These are phyloP conservation scores for Melieria omissa DNA, from an alignment of 2,888 invertebrate species.

Conservation along the genomic window DNA sequence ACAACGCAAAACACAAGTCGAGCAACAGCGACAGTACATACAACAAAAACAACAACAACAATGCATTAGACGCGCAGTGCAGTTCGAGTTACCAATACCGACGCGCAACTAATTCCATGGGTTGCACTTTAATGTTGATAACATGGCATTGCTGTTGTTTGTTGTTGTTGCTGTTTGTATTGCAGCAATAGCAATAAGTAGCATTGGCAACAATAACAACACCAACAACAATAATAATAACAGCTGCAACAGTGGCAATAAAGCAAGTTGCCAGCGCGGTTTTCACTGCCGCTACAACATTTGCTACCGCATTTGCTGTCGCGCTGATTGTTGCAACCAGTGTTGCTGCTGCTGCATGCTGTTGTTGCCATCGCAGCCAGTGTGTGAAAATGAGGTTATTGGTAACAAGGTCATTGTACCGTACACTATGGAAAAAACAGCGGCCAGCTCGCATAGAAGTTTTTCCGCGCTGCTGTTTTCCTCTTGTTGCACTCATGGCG, in stretches of 20 bases:
- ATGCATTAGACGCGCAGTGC: background rate
- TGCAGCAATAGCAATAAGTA: constrained; percentile 18
- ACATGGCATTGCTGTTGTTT: background rate
- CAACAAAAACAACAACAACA: background rate
- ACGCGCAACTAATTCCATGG: too few relatives aligned
- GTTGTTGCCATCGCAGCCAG: constrained; percentile 22
- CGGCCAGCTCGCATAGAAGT: too few relatives aligned
- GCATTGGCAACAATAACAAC: constrained; percentile 1
- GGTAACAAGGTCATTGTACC: constrained; percentile 51
- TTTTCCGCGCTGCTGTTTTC: too few relatives aligned
- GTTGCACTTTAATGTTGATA: background rate
- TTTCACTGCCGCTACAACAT: too few relatives aligned
- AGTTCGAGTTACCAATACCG: too few relatives aligned
- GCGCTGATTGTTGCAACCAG: too few relatives aligned
- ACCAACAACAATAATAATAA: constrained; percentile 3
- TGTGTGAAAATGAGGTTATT: constrained; percentile 53
- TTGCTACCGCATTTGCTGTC: too few relatives aligned
- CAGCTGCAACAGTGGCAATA: too few relatives aligned
- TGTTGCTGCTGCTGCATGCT: constrained; percentile 1
- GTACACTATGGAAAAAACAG: constrained; percentile 7
- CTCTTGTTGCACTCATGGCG: too few relatives aligned
- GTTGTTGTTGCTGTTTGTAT: background rate
- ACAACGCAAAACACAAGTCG: background rate
- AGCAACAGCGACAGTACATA: background rate
- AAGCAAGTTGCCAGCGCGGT: too few relatives aligned